Conservation (phyloP, 1,140 invertebrate species). For the Phocides pigmalion region DNA sequence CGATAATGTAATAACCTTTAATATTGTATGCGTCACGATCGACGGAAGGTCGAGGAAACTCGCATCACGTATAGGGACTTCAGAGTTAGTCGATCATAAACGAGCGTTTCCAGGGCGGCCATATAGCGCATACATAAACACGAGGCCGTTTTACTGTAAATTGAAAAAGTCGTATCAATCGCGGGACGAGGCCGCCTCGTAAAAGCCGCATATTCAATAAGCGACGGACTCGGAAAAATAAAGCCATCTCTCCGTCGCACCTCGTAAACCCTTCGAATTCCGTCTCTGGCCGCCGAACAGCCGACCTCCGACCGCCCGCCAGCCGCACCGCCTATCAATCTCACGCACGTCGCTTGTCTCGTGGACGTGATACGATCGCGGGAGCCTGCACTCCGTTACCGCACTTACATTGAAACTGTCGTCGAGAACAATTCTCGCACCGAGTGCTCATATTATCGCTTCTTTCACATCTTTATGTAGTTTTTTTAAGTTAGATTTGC, state of each 20-base stretch:
- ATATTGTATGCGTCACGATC: neutral
- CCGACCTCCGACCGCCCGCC: neutral
- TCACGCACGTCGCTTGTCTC: neutral
- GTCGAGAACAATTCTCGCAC: neutral
- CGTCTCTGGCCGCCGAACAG: neutral
- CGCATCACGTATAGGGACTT: neutral
- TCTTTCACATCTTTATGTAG: conserved; percentile 10
- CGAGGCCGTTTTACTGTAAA: conserved; percentile 26
- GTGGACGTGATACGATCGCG: neutral
- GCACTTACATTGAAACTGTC: neutral
- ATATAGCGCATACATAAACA: conserved; percentile 18
- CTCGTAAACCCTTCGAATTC: conserved; percentile 16
- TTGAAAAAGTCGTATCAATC: conserved; percentile 32
- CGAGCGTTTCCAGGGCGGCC: neutral
- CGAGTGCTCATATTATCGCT: neutral
- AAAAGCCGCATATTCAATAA: conserved; percentile 33
- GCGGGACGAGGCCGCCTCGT: conserved; percentile 18
- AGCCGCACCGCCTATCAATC: neutral
- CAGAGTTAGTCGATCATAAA: conserved; percentile 5
- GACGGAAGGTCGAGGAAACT: neutral
- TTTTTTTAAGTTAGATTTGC: neutral
- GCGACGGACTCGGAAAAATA: conserved; percentile 21
- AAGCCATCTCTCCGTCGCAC: conserved; percentile 12
- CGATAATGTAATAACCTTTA: neutral
- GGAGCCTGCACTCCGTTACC: neutral